Evolutionary conservation across 2,797 vertebrate genomes (phyloP).

Genomic region (Melopsittacus undulatus): DNA sequence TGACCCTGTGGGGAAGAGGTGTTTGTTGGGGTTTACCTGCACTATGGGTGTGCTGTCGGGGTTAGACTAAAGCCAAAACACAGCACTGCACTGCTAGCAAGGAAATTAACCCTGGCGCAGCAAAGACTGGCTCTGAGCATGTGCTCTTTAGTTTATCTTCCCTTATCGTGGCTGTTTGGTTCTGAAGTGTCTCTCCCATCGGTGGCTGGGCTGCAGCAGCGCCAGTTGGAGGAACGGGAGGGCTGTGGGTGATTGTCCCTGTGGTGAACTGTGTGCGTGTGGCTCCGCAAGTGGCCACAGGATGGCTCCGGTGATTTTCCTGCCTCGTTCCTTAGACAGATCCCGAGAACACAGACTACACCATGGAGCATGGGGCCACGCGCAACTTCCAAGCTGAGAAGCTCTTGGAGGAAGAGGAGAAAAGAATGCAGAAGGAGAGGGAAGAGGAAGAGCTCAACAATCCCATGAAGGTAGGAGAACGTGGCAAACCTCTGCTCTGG

Average conservation of each 20-base stretch:
- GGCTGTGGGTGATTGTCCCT: background rate
- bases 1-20: background rate
- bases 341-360: slow-evolving; percentile 96
- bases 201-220: background rate
- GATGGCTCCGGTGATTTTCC: background rate
- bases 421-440: slow-evolving; percentile 87
- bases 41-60: background rate
- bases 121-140: fast-evolving
- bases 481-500: background rate
- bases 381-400: slow-evolving; percentile 97
- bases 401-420: slow-evolving; percentile 94
- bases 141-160: background rate
- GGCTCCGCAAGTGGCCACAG: background rate
- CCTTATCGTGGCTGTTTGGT: fast-evolving
- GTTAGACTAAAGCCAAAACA: background rate
- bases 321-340: slow-evolving; percentile 81
- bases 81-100: background rate
- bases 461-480: slow-evolving; percentile 88
- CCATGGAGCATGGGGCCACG: slow-evolving; percentile 94
- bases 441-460: slow-evolving; percentile 98
- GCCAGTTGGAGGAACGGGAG: background rate
- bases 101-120: background rate
- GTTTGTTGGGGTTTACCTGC: background rate
- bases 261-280: fast-evolving
- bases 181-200: background rate